These are phyloP conservation scores for Phylloscopus whistleri DNA, from an alignment of 2,113 vertebrate genomes.

Conservation along the genomic window DNA sequence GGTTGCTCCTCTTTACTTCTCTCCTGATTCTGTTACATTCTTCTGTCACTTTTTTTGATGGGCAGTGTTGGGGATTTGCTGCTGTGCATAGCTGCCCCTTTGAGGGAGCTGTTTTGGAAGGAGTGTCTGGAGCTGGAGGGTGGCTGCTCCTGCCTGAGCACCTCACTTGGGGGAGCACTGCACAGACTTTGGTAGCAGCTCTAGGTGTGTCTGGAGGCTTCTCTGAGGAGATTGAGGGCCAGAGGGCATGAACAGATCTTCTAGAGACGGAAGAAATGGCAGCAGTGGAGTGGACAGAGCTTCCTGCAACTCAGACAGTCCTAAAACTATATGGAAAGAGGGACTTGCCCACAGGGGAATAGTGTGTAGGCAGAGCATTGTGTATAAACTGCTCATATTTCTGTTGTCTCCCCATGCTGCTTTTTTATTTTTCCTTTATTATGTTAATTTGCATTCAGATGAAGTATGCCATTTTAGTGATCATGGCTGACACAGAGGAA, in stretches of 20 bases:
- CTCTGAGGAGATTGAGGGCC: not conserved
- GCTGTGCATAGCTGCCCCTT: not conserved
- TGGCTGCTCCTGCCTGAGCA: not conserved
- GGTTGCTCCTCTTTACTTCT: not conserved
- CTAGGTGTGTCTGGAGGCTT: not conserved
- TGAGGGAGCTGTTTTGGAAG: not conserved
- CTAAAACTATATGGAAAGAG: not conserved
- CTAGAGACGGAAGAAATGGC: not conserved
- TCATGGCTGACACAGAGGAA: not conserved
- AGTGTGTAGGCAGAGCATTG: not conserved
- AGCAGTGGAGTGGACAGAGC: not conserved
- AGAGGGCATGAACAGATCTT: rapidly evolving
- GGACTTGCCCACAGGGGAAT: not conserved
- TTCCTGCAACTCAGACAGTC: not conserved
- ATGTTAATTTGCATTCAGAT: not conserved
- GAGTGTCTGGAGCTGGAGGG: rapidly evolving
- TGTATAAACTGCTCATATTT: not conserved
- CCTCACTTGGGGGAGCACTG: rapidly evolving
- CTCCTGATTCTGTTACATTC: not conserved
- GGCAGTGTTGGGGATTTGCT: not conserved
- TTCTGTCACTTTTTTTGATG: not conserved
- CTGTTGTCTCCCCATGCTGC: not conserved
- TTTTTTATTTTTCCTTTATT: not conserved
- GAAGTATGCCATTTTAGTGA: not conserved
- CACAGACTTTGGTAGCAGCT: not conserved